Conservation (phyloP, 2,113 vertebrate species). For the Sporophila hypoxantha region DNA sequence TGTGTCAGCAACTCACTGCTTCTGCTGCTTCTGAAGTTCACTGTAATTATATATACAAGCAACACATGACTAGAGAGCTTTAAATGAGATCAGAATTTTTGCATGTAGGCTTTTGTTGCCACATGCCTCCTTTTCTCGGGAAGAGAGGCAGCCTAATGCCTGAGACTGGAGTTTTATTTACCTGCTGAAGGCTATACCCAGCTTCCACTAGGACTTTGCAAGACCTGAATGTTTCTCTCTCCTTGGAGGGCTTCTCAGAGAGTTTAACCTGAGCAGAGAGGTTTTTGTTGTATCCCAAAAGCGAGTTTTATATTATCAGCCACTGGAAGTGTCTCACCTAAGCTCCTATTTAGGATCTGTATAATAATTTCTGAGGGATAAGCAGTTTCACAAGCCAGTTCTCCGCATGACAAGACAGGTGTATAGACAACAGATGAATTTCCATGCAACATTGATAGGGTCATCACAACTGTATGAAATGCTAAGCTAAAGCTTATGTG, state of each 20-base stretch:
- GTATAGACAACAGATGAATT: not conserved
- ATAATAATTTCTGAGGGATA: not conserved
- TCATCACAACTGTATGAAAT: not conserved
- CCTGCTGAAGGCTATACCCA: not conserved
- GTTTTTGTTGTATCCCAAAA: not conserved
- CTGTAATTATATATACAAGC: not conserved
- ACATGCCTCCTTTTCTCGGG: not conserved
- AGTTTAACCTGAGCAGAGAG: not conserved
- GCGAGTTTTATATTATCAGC: not conserved
- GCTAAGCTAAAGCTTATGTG: not conserved
- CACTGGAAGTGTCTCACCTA: not conserved
- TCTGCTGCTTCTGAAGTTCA: not conserved
- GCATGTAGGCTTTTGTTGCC: not conserved
- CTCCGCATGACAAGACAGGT: not conserved
- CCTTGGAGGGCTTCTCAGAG: not conserved
- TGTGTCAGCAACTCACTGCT: not conserved
- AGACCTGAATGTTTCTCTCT: not conserved
- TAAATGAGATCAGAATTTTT: not conserved
- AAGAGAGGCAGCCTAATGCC: not conserved
- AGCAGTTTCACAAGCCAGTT: not conserved
- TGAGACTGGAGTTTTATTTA: not conserved
- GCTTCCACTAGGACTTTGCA: not conserved
- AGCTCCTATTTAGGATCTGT: not conserved
- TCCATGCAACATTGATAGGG: not conserved
- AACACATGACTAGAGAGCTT: not conserved